Conservation (phyloP, 2,888 invertebrate species). For the Ochlodes sylvanus region DNA sequence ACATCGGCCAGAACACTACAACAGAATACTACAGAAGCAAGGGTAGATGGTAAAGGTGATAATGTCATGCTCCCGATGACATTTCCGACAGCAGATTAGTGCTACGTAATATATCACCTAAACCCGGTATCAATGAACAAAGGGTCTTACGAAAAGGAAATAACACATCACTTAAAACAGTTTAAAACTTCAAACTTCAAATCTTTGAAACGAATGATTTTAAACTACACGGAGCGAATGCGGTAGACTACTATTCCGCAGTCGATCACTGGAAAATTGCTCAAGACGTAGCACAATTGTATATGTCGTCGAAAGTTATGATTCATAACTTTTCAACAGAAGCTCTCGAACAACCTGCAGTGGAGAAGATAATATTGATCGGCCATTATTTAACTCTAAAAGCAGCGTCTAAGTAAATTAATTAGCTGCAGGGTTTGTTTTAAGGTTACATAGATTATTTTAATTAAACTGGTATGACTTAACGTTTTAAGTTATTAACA, state of each 20-base stretch:
- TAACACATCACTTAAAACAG: background rate
- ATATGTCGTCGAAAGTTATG: slow-evolving; percentile 48
- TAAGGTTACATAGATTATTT: background rate
- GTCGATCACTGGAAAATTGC: slow-evolving; percentile 42
- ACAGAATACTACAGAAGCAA: no score
- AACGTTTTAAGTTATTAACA: no score
- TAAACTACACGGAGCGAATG: background rate
- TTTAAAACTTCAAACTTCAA: slow-evolving; percentile 3
- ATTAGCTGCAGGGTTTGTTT: background rate
- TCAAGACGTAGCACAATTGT: slow-evolving; percentile 21
- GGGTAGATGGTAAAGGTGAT: no score
- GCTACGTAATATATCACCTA: background rate
- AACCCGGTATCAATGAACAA: background rate
- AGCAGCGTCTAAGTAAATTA: background rate
- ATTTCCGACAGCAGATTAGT: background rate
- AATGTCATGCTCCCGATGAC: no score
- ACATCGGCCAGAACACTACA: no score
- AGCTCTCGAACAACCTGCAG: slow-evolving; percentile 30
- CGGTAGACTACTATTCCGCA: slow-evolving; percentile 26
- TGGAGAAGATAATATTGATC: slow-evolving; percentile 34
- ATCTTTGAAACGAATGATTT: slow-evolving; percentile 1
- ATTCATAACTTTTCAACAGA: slow-evolving; percentile 50
- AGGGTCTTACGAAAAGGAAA: background rate
- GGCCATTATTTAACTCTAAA: slow-evolving; percentile 17
- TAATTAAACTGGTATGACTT: no score